Evolutionary conservation across 2,113 vertebrate genomes (phyloP), one percentile per base, ranked within the genome.

Genomic region (Eubucco bourcierii): DNA sequence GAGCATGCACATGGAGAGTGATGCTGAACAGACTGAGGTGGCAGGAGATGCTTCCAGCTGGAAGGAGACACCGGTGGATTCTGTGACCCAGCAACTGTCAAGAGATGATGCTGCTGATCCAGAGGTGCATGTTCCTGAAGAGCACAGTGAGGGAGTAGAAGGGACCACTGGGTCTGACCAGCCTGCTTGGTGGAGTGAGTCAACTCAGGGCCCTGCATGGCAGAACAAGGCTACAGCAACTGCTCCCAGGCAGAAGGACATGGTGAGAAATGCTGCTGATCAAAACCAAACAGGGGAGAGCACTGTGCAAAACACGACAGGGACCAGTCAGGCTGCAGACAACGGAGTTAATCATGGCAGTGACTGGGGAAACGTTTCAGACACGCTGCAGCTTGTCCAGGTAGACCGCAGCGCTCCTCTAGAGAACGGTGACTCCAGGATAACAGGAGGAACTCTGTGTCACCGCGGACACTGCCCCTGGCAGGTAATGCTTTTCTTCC

Each of bases 401-500:
- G 13, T 12, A 13, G 81, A 46, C 0, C 0, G 23, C 76, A 78
- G 33, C 44, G 34, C 63, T 37, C 1, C 70, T 16, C 15, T 6
- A 50, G 75, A 68, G 55, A 41, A 55, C 5, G 20, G 2, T 1
- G 12, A 12, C 4, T 2, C 33, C 21, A 98, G 98, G 28, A 95
- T 99, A n/a, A 95, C 96, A 0, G 98, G 98, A 19, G 98, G 98
- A 77, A 58, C 33, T 11, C 68, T 98, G n/a, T 98, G 98, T 92
- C 96, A 23, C 12, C 95, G 18, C 60, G 98, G 98, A 16, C 96
- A 98, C 18, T 99, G 98, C 86, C 98, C 98, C 9, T 99, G 98
- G 98, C 98, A 99, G 98, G 98, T 98, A 93, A 88, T 29, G 11
- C 5, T 29, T 15, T 8, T 50, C 33, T 47, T 74, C 21, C 37